phyloP scores from a whole-genome alignment of 2,113 vertebrate genomes.

The Corythoichthys intestinalis region DNA sequence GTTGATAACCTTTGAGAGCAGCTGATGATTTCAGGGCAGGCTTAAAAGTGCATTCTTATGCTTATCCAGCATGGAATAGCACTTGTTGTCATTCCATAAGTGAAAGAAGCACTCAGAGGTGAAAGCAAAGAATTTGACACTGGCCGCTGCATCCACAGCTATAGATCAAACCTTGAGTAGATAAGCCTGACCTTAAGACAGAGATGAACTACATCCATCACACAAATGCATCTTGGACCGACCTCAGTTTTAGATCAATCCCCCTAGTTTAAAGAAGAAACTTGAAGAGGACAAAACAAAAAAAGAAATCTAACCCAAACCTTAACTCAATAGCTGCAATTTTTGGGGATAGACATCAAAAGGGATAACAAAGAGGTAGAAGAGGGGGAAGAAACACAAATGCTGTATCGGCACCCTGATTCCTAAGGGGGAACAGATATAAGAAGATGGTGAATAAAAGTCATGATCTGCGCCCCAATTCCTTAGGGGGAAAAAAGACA shows the following conservation, averaged over 20 bases:
- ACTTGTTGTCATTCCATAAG: background rate
- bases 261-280: too few relatives aligned
- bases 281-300: too few relatives aligned
- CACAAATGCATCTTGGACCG: background rate
- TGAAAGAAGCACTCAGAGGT: background rate
- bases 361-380: too few relatives aligned
- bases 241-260: background rate
- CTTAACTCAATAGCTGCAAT: background rate
- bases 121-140: slow-evolving; percentile 26
- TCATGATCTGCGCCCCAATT: too few relatives aligned
- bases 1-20: background rate
- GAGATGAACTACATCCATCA: slow-evolving; percentile 1
- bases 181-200: slow-evolving; percentile 28
- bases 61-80: slow-evolving; percentile 9
- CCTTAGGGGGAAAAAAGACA: too few relatives aligned
- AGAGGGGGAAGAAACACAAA: too few relatives aligned
- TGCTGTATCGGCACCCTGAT: too few relatives aligned
- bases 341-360: too few relatives aligned
- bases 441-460: too few relatives aligned
- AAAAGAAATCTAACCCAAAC: background rate
- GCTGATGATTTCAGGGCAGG: background rate
- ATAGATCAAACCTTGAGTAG: slow-evolving; percentile 28
- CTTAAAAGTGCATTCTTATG: background rate
- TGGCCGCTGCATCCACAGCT: background rate
- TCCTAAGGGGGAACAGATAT: too few relatives aligned